Base-by-base conservation (phyloP, 2,113 vertebrate genomes). In the Oxygymnocypris stewartii region DNA sequence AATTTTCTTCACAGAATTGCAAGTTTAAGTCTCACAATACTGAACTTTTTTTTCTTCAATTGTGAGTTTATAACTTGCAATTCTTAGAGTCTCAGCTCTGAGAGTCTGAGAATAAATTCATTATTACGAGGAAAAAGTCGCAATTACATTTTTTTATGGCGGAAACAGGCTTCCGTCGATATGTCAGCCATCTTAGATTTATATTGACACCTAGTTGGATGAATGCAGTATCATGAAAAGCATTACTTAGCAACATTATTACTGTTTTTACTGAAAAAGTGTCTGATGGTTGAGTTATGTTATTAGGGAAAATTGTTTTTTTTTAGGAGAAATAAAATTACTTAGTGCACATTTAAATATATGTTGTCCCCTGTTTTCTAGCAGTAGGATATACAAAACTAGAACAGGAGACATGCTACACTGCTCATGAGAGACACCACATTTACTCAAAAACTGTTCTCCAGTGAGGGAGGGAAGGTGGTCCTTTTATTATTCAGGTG, bases 361-460 rank as follows among this genome's bases (percentile, higher is more conserved):
- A 79, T 61, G 40, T 40, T 79, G 35, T 42, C 78, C 35, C 78
- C 18, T 61, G 78, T 25, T 80, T 16, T 80, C 57, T 80, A 59
- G 78, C 57, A 67, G 16, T 82, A 51, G 63, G 31, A 54, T n/a
- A 31, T 42, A n/a, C 69, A 86, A 28, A 85, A 59, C 57, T 69
- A 84, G 57, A 85, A 73, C 25, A 84, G 88, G 80, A 67, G 79
- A 82, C 77, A 47, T 85, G 88, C 84, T 74, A 79, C 84, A 84
- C 79, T 79, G 84, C 61, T 71, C 86, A 79, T 75, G 86, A 79
- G 86, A 85, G 75, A 89, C 84, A 54, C 20, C 82, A 84, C 82
- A 59, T 51, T 57, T 74, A 54, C 49, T 84, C 20, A 57, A 23
- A 69, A 54, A 84, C 82, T 59, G 13, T 59, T 74, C 31, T 4